A percentile compares a stretch with the other conserved stretches of the same genome.
These are phyloP conservation scores for Cebidichthys violaceus DNA, from an alignment of 2,113 vertebrate species.

Conservation along the genomic window DNA sequence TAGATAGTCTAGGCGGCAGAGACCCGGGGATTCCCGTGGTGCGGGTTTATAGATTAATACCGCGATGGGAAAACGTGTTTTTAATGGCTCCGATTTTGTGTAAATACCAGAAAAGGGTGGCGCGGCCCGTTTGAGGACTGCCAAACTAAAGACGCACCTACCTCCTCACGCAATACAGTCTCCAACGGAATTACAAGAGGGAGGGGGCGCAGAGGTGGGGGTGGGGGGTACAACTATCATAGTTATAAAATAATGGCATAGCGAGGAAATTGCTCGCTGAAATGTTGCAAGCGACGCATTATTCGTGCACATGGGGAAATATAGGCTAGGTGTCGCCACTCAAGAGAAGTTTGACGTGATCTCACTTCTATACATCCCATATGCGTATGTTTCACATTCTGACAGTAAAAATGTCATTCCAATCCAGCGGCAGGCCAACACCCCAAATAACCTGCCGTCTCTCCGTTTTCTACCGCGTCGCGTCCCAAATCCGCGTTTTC, in stretches of 20 bases:
- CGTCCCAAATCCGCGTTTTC: neutral
- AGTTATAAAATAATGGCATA: constrained; percentile 61
- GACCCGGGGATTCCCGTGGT: constrained; percentile 12
- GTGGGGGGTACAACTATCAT: constrained; percentile 52
- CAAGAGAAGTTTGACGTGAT: constrained; percentile 79
- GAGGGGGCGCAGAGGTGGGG: constrained; percentile 23
- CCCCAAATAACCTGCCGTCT: constrained; percentile 69
- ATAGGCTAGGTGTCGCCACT: constrained; percentile 7
- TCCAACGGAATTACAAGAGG: constrained; percentile 58
- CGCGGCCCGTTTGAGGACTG: constrained; percentile 64
- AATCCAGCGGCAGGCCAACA: constrained; percentile 80
- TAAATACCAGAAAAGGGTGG: constrained; percentile 50
- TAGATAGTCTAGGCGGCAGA: constrained; percentile 16
- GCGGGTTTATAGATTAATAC: neutral
- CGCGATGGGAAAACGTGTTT: neutral
- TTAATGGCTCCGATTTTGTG: constrained; percentile 17
- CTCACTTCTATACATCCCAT: constrained; percentile 55
- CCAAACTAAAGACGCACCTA: constrained; percentile 75
- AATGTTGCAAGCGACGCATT: constrained; percentile 39
- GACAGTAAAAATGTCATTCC: constrained; percentile 71
- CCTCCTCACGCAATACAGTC: constrained; percentile 74
- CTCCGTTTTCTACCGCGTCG: neutral
- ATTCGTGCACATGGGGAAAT: neutral
- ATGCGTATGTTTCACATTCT: constrained; percentile 79
- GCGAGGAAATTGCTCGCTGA: constrained; percentile 23